Conservation (phyloP, 23 tunicate genomes). For the Oikopleura dioica region DNA sequence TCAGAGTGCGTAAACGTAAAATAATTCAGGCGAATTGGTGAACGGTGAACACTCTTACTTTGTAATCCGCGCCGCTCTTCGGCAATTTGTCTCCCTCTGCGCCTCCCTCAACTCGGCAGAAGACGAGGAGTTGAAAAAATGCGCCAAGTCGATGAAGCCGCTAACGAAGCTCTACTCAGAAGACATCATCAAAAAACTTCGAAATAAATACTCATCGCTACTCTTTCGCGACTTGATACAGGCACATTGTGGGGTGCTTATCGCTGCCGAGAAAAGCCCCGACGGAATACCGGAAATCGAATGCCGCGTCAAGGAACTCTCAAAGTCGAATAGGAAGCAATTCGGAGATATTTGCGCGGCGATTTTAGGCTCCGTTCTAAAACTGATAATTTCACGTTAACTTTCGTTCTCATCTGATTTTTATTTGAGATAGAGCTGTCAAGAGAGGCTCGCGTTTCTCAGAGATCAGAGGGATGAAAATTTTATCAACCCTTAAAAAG, state of each 20-base stretch:
- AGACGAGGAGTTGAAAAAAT: not conserved
- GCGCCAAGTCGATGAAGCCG: not conserved
- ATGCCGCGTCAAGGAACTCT: not conserved
- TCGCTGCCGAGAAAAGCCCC: not conserved
- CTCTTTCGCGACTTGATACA: not conserved
- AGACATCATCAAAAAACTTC: not conserved
- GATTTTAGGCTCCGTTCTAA: no score
- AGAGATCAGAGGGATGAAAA: no score
- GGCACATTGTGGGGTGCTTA: not conserved
- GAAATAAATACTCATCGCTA: conserved; percentile 1
- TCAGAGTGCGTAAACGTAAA: no score
- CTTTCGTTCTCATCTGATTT: no score
- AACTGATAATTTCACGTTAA: no score
- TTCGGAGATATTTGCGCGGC: no score
- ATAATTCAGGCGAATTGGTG: not conserved
- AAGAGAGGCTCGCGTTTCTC: no score
- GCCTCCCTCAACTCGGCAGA: not conserved
- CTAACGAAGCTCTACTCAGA: not conserved
- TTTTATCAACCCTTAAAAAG: no score
- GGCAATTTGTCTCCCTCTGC: not conserved
- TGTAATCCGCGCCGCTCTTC: not conserved
- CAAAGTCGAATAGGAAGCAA: no score
- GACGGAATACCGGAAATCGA: not conserved
- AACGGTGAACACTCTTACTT: conserved; percentile 4
- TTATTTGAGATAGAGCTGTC: no score